Evolutionary conservation across 1,140 invertebrate genomes (phyloP).

Genomic region (Brachionus asplanchnoidis): DNA sequence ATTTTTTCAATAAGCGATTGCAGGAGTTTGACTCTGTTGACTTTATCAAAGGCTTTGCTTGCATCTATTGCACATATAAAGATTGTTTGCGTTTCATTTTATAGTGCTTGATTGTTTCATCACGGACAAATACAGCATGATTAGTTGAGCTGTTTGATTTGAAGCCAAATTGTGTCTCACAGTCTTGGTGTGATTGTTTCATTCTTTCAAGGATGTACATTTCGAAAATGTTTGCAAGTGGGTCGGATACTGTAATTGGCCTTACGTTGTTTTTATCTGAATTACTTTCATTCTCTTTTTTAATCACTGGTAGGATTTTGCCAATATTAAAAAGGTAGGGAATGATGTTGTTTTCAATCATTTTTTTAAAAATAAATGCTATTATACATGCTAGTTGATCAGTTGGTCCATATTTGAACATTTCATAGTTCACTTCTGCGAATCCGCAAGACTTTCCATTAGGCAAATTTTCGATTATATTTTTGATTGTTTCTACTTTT

Average conservation of each 20-base stretch:
- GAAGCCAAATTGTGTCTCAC: neutral
- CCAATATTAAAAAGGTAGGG: constrained; percentile 2
- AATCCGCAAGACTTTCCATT: constrained; percentile 3
- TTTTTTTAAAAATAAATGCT: constrained; percentile 16
- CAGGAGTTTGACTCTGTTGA: neutral
- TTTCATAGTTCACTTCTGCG: neutral
- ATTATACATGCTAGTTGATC: neutral
- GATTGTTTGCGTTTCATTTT: neutral
- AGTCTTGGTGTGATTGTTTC: neutral
- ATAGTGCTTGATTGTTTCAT: constrained; percentile 13
- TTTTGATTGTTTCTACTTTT: neutral
- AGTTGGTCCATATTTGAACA: constrained; percentile 26
- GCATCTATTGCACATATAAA: constrained; percentile 11
- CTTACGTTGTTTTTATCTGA: neutral
- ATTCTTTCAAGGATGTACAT: neutral
- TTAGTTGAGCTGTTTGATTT: neutral
- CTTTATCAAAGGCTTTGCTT: constrained; percentile 8
- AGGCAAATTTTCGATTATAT: constrained; percentile 17
- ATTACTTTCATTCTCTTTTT: neutral
- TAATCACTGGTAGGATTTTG: neutral
- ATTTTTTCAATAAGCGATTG: neutral
- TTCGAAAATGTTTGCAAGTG: constrained; percentile 19
- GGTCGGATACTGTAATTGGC: constrained; percentile 21
- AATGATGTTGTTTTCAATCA: neutral
- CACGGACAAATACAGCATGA: neutral